phyloP scores from a whole-genome alignment of 2,113 vertebrate species.

The Piprites chloris region DNA sequence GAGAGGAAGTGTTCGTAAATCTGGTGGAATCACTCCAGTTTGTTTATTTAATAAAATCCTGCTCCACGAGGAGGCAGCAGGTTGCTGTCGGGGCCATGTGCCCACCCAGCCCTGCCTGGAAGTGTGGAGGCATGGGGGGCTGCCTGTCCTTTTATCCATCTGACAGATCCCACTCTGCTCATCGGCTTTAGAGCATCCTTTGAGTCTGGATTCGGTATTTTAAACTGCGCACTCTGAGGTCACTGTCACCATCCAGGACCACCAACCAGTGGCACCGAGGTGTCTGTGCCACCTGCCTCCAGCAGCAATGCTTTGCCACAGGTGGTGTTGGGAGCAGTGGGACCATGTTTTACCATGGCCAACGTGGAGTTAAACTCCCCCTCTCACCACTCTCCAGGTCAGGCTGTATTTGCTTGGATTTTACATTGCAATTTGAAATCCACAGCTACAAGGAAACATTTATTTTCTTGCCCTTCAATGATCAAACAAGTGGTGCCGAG shows the following conservation, averaged over 20 bases:
- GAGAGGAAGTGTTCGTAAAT: slow-evolving; percentile 67
- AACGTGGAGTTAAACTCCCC: background rate
- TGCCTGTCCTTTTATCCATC: accelerated
- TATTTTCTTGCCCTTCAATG: slow-evolving; percentile 65
- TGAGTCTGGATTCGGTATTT: background rate
- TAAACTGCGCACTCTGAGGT: background rate
- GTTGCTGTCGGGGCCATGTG: accelerated
- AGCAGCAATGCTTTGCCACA: background rate
- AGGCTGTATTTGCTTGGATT: slow-evolving; percentile 23
- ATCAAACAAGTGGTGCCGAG: slow-evolving; percentile 53
- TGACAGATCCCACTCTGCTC: accelerated
- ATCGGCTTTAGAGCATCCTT: background rate
- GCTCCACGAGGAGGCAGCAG: background rate
- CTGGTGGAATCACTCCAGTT: slow-evolving; percentile 47
- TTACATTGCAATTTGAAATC: slow-evolving; percentile 49
- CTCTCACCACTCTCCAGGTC: background rate
- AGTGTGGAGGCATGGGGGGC: accelerated
- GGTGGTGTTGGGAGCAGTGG: accelerated
- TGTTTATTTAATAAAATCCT: slow-evolving; percentile 68
- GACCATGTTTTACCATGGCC: accelerated
- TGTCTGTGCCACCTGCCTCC: accelerated
- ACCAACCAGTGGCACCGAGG: accelerated
- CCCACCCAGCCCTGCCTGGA: background rate
- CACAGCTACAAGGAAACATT: slow-evolving; percentile 48
- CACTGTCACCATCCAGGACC: background rate